Evolutionary conservation across 2,113 vertebrate species (phyloP).

Genomic region (Eptesicus fuscus): DNA sequence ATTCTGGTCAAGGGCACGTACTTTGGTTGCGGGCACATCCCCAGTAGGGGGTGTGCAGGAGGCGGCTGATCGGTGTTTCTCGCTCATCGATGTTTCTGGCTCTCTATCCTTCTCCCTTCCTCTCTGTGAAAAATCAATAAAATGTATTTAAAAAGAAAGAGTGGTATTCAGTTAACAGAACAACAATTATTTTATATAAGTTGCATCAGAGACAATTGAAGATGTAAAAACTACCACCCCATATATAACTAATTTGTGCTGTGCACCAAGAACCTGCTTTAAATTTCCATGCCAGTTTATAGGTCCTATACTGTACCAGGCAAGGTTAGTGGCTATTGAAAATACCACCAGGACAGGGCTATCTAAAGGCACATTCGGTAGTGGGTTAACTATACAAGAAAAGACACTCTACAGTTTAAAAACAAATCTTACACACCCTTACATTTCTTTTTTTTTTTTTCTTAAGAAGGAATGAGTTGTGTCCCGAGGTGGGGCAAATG

Average conservation of each 20-base stretch:
- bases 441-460: slow-evolving; percentile 85
- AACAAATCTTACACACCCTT: slow-evolving; percentile 51
- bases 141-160: too few species aligned
- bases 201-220: neutral
- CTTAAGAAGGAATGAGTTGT: slow-evolving; percentile 89
- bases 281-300: neutral
- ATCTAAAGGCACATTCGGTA: slow-evolving; percentile 92
- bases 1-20: too few species aligned
- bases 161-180: neutral
- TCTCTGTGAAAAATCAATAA: too few species aligned
- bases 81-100: too few species aligned
- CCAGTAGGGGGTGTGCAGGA: too few species aligned
- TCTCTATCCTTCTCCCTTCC: too few species aligned
- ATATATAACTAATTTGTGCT: neutral
- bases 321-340: slow-evolving; percentile 84
- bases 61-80: too few species aligned
- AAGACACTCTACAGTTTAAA: neutral
- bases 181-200: neutral
- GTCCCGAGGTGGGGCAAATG: slow-evolving; percentile 88
- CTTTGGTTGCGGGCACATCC: too few species aligned
- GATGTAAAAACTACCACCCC: neutral
- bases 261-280: neutral
- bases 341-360: slow-evolving; percentile 93
- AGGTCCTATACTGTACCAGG: slow-evolving; percentile 52
- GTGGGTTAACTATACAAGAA: neutral